phyloP scores from a whole-genome alignment of 2,888 invertebrate genomes.

The Crematogaster levior region DNA sequence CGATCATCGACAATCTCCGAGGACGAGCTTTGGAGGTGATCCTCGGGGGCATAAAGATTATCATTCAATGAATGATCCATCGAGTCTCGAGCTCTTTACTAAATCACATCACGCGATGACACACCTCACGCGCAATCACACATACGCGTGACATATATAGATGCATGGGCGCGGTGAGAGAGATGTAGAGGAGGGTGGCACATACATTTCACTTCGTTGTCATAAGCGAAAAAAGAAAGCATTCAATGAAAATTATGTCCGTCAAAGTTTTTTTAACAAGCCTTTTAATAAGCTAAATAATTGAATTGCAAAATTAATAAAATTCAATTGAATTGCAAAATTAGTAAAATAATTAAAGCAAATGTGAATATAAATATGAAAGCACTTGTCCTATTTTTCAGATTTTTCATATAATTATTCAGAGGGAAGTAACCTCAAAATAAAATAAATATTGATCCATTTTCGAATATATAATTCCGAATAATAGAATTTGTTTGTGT shows the following conservation, averaged over 20 bases:
- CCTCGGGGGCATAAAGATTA: conserved; percentile 72
- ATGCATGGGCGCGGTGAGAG: conserved; percentile 6
- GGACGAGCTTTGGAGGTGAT: conserved; percentile 55
- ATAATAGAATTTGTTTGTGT: not conserved
- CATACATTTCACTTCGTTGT: not conserved
- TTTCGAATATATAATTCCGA: not conserved
- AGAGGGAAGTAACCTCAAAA: not conserved
- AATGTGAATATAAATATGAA: not conserved
- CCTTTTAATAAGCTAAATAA: not conserved
- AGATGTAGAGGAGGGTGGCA: not conserved
- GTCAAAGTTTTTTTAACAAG: not conserved
- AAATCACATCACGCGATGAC: conserved; percentile 73
- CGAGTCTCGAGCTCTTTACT: conserved; percentile 72
- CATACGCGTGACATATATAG: conserved; percentile 29
- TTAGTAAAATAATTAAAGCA: not conserved
- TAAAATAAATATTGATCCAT: not conserved
- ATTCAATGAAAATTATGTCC: conserved; percentile 19
- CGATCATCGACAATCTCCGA: conserved; percentile 39
- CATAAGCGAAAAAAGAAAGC: not conserved
- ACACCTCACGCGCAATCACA: conserved; percentile 50
- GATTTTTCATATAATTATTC: not conserved
- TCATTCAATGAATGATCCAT: conserved; percentile 81
- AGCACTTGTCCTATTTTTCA: not conserved
- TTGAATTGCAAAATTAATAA: too few species aligned
- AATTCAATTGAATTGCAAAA: not conserved